Percentiles rank a stretch among this genome's conserved stretches.
Evolutionary conservation across 2,888 invertebrate species (phyloP).

Genomic region (Calameuta pallipes): DNA sequence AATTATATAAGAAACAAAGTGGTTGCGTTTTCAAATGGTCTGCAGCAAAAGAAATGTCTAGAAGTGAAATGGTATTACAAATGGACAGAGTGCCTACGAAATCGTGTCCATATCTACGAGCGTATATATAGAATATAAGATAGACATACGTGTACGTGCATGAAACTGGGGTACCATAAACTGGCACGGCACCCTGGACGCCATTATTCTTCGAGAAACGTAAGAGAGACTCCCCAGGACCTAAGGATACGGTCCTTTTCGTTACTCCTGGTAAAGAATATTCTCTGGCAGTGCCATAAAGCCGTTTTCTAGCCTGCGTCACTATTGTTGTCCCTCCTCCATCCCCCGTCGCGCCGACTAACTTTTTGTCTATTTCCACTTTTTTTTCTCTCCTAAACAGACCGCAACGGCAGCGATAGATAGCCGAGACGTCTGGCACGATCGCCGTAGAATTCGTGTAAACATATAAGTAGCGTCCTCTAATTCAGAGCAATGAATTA

Average conservation of each 20-base stretch:
- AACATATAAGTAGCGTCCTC: neutral
- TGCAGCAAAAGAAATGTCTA: neutral
- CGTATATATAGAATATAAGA: neutral
- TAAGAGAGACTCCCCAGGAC: neutral
- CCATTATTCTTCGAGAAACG: slow-evolving; percentile 29
- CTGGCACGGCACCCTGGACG: slow-evolving; percentile 26
- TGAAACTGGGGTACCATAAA: slow-evolving; percentile 26
- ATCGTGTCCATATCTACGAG: neutral
- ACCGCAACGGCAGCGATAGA: neutral
- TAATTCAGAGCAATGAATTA: slow-evolving; percentile 5
- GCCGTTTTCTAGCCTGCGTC: slow-evolving; percentile 8
- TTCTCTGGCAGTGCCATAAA: slow-evolving; percentile 17
- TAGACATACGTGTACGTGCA: neutral
- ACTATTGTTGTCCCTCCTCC: neutral
- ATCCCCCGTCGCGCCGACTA: neutral
- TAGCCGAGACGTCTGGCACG: neutral
- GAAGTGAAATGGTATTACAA: neutral
- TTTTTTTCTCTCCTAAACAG: neutral
- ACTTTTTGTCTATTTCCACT: neutral
- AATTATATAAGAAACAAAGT: neutral
- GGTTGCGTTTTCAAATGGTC: neutral
- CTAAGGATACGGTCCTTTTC: neutral
- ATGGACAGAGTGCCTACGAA: neutral
- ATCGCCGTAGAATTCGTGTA: neutral
- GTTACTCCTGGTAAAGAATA: slow-evolving; percentile 8